phyloP scores from a whole-genome alignment of 2,888 invertebrate genomes.

The Pecten maximus region DNA sequence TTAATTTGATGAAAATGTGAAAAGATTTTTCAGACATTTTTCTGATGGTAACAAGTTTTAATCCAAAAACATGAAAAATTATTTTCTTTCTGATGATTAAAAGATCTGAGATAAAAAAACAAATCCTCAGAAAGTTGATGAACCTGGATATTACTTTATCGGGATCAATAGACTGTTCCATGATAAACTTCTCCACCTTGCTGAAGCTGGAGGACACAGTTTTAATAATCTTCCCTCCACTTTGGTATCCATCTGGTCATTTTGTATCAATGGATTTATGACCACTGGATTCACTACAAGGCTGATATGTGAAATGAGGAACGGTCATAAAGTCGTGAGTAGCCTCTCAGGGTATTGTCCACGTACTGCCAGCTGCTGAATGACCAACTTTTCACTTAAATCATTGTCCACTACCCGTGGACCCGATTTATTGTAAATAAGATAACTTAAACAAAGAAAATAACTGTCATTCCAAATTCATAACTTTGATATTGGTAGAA shows the following conservation, averaged over 20 bases:
- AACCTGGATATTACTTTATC: background rate
- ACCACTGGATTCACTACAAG: background rate
- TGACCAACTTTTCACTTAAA: no score
- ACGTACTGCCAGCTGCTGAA: background rate
- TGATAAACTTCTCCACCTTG: background rate
- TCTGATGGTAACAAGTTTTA: background rate
- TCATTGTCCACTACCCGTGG: background rate
- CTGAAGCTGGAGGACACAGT: background rate
- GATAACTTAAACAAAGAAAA: background rate
- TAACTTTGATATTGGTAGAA: background rate
- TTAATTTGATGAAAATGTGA: background rate
- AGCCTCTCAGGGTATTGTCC: background rate
- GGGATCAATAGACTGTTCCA: background rate
- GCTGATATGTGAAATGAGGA: background rate
- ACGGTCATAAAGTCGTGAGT: background rate
- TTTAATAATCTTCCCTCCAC: background rate
- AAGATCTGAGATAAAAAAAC: background rate
- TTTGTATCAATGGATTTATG: background rate
- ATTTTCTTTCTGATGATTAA: background rate
- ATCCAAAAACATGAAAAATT: background rate
- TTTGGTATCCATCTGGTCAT: background rate
- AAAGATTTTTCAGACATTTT: background rate
- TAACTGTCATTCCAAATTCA: background rate
- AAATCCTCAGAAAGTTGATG: background rate
- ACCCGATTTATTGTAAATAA: background rate